Evolutionary conservation across 2,888 invertebrate species (phyloP), one percentile per base, ranked within the genome.

Genomic region (Brachylomia viminalis): DNA sequence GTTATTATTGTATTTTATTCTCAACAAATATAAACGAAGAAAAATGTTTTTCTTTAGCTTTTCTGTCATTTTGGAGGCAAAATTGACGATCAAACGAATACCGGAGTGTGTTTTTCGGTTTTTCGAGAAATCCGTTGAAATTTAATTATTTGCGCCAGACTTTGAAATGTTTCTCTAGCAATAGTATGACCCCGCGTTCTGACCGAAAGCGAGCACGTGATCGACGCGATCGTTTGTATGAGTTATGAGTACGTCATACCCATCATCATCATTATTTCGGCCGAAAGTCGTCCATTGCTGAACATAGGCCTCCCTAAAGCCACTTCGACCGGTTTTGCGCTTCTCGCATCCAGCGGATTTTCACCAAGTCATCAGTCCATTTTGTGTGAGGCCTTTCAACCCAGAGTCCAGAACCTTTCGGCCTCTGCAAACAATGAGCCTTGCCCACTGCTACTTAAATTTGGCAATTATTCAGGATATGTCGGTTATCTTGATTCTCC

Each of bases 1-100:
- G 65, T 75, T 82, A 74, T 77, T 82, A 78, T 75, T 72, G 61
- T 72, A 66, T 82, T 84, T 82, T 79, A 81, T 87, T 83, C 75
- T 75, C 73, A 72, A 75, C 13, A 38, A 0, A 65, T 47, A 77
- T 79, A 72, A 81, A 76, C 23, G 38, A 56, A 65, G 38, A 66
- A 56, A 49, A 0, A 42, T 45, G 33, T 74, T 49, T 70, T 45
- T 68, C 8, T 59, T 66, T 52, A 13, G 23, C 0, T 54, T 33
- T 58, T 58, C 1, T 33, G 15, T 56, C 38, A 17, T 38, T 15
- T 45, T 71, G 4, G 4, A 56, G 45, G 1, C 33, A 47, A 27
- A 7, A 3, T 17, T 3, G 17, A 38, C 23, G 0, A 47, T 20
- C 5, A 2, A 42, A 20, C 8, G 20, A 0, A n/a, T 27, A 11